Percentiles rank a stretch among this genome's conserved stretches.
Evolutionary conservation across 2,113 vertebrate species (phyloP).

Genomic region (Marcusenius ussheri): DNA sequence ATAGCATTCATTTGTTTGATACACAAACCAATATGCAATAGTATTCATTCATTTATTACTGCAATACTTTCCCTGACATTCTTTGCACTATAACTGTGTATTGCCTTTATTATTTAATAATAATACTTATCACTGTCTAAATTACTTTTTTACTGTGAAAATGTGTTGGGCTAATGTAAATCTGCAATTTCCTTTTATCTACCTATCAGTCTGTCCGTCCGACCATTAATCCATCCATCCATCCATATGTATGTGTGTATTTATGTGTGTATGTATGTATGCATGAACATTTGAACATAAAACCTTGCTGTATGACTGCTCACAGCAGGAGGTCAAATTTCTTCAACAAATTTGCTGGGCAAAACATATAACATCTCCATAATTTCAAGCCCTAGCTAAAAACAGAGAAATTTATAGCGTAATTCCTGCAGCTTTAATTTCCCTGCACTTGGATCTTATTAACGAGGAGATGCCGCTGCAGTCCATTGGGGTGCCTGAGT

Average conservation of each 20-base stretch:
- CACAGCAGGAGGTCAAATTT: not conserved
- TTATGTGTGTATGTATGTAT: not conserved
- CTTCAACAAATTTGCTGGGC: no score
- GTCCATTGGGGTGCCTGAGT: conserved; percentile 1
- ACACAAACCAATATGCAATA: not conserved
- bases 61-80: not conserved
- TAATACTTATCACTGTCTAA: not conserved
- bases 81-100: not conserved
- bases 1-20: not conserved
- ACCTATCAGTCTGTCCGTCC: not conserved
- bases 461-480: not conserved
- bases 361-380: not conserved
- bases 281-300: not conserved
- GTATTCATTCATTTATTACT: not conserved
- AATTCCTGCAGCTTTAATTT: not conserved
- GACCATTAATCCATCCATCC: not conserved
- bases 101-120: not conserved
- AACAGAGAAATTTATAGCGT: not conserved
- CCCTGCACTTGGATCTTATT: not conserved
- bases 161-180: not conserved
- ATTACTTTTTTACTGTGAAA: not conserved
- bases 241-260: not conserved
- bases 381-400: not conserved
- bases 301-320: not conserved
- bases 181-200: not conserved